Evolutionary conservation across 2,888 invertebrate genomes (phyloP).

Genomic region (Anoplius nigerrimus): DNA sequence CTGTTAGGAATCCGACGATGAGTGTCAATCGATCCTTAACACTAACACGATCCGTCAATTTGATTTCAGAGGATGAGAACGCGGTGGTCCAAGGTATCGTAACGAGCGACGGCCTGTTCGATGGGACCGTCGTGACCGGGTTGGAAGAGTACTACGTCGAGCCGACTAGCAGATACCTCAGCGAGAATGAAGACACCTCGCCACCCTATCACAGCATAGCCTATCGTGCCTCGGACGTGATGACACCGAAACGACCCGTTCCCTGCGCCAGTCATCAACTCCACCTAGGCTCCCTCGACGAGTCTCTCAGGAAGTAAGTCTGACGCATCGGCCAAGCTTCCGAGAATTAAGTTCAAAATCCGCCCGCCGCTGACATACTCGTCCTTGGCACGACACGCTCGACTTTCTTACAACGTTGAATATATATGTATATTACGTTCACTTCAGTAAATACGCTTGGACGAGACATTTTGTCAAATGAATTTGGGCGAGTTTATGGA

Average conservation of each 20-base stretch:
- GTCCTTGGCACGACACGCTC: too few species aligned
- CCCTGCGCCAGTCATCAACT: conserved; percentile 81
- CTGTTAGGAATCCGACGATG: too few species aligned
- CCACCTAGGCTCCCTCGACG: conserved; percentile 67
- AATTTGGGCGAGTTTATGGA: too few species aligned
- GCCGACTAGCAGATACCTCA: conserved; percentile 82
- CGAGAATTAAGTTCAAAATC: too few species aligned
- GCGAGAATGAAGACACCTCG: conserved; percentile 76
- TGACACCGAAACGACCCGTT: conserved; percentile 63
- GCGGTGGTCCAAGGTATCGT: conserved; percentile 90
- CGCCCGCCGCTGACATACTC: too few species aligned
- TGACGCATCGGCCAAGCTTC: background rate
- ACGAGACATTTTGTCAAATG: too few species aligned
- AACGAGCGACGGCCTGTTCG: conserved; percentile 91
- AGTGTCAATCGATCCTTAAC: too few species aligned
- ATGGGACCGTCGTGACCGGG: conserved; percentile 88
- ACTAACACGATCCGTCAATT: too few species aligned
- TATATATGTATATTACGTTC: too few species aligned
- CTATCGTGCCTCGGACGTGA: conserved; percentile 88
- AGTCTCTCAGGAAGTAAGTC: conserved; percentile 7
- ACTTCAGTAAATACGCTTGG: too few species aligned
- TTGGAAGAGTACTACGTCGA: conserved; percentile 91
- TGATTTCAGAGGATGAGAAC: conserved; percentile 85
- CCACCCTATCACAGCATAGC: conserved; percentile 87
- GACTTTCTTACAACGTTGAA: too few species aligned